phyloP scores from a whole-genome alignment of 2,888 invertebrate genomes.

The Eudemis profundana region DNA sequence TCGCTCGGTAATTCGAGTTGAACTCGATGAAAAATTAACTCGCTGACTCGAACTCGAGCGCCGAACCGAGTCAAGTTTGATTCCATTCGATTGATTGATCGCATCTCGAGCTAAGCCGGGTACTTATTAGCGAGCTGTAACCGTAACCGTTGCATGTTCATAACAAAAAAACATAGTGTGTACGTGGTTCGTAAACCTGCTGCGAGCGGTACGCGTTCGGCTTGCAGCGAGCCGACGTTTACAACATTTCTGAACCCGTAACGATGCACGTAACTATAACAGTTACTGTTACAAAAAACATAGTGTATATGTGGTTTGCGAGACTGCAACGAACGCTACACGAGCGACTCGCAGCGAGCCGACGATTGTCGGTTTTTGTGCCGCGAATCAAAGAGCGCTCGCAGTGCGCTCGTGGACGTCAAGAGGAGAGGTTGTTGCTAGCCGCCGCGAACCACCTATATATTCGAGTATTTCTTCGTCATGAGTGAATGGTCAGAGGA shows the following conservation, averaged over 20 bases:
- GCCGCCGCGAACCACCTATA: no score
- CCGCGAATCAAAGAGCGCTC: conserved; percentile 44
- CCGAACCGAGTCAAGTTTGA: no score
- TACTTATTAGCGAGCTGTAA: conserved; percentile 18
- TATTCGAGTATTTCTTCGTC: neutral
- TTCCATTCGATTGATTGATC: no score
- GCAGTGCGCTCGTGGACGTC: conserved; percentile 44
- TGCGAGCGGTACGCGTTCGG: conserved; percentile 25
- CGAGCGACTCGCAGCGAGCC: conserved; percentile 40
- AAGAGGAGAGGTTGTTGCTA: neutral
- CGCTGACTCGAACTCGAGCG: no score
- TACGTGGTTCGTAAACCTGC: conserved; percentile 27
- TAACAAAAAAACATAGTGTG: conserved; percentile 19
- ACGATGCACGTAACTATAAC: conserved; percentile 10
- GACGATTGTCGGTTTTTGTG: conserved; percentile 45
- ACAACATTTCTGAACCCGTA: conserved; percentile 16
- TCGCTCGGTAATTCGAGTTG: no score
- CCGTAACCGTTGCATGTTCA: conserved; percentile 9
- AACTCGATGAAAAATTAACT: no score
- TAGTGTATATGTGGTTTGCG: neutral
- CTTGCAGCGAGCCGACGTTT: conserved; percentile 42
- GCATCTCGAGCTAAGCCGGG: no score
- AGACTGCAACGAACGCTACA: conserved; percentile 17
- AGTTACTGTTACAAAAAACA: conserved; percentile 23
- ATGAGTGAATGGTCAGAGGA: conserved; percentile 32